Evolutionary conservation across 2,888 invertebrate species (phyloP), one percentile per base, ranked within the genome.

Genomic region (Perithous albicinctus): DNA sequence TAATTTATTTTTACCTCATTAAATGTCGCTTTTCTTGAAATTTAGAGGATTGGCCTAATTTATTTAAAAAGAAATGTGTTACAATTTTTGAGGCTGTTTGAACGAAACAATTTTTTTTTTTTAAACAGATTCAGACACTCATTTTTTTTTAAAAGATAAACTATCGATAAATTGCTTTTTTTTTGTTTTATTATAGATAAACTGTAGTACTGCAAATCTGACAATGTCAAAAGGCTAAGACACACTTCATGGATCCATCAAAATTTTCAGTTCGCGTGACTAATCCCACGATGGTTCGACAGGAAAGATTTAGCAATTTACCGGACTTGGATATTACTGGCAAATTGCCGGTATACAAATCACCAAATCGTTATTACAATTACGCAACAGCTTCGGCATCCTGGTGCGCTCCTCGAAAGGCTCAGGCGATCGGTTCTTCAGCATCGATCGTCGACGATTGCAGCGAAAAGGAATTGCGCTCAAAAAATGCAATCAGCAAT

Each of bases 351-450:
- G 73, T 69, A 23, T 43, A 54, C n/a, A 51, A 7, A 51, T 29
- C 35, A 43, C 72, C 15, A 10, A 59, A 72, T 59, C 69, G 61
- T 59, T 63, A 26, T 56, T 48, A 70, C 4, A 78, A 59, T 32
- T 80, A 74, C 26, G 48, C 74, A 20, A 78, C 46, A 2, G 43
- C 51, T 59, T 35, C 56, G 8, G 63, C 54, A 38, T 78, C 59
- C 15, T 87, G 86, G 87, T 82, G 86, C 15, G 32, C 83, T 0
- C 86, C 87, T 10, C 82, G 87, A 46, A 87, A 76, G 83, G 76
- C 79, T 32, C 81, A 38, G 3, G 8, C 67, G 10, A 8, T 51
- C 43, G 63, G 54, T 35, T 73, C 73, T 26, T 61, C 69, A 18
- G 23, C 32, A 10, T 78, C 80, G 5, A 67, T 56, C 2, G 48